Percentiles rank a stretch among this genome's conserved stretches.
These are phyloP conservation scores for Melanostoma scalare DNA, from an alignment of 2,888 invertebrate species.

Conservation along the genomic window DNA sequence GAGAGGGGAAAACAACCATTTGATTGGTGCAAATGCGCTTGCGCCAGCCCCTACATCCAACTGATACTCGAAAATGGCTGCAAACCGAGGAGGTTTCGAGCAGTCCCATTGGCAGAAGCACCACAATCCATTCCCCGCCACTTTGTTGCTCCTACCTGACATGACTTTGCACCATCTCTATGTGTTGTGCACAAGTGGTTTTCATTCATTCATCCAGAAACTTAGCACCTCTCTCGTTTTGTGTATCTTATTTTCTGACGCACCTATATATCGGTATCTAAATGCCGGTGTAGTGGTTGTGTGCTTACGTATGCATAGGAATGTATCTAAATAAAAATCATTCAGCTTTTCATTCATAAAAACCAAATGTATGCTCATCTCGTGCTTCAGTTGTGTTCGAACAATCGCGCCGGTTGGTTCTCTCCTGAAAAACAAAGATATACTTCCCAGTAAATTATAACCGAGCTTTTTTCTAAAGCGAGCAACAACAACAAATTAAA, in stretches of 20 bases:
- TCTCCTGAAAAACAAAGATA: slow-evolving; percentile 50
- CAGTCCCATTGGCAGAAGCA: slow-evolving; percentile 63
- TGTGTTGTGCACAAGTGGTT: slow-evolving; percentile 55
- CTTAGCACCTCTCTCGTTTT: slow-evolving; percentile 8
- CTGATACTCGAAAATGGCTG: slow-evolving; percentile 81
- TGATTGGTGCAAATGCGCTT: slow-evolving; percentile 81
- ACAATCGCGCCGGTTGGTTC: slow-evolving; percentile 82
- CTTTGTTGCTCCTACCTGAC: slow-evolving; percentile 10
- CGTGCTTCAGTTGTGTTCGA: slow-evolving; percentile 83
- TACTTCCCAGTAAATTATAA: slow-evolving; percentile 37
- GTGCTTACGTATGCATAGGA: slow-evolving; percentile 55
- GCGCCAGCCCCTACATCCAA: slow-evolving; percentile 78
- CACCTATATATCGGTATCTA: slow-evolving; percentile 21
- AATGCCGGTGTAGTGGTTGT: slow-evolving; percentile 28
- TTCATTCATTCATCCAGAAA: slow-evolving; percentile 63
- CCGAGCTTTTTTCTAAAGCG: slow-evolving; percentile 51
- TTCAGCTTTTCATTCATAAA: slow-evolving; percentile 82
- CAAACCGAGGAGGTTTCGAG: slow-evolving; percentile 80
- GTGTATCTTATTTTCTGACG: slow-evolving; percentile 46
- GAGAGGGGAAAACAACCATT: slow-evolving; percentile 78
- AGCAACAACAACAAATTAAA: slow-evolving; percentile 24
- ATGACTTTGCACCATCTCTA: slow-evolving; percentile 17
- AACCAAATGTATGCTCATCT: slow-evolving; percentile 82
- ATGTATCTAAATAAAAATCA: slow-evolving; percentile 62
- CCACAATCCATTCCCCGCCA: slow-evolving; percentile 43